Base-by-base conservation (phyloP, 2,797 vertebrate genomes). In the Channa striata region DNA sequence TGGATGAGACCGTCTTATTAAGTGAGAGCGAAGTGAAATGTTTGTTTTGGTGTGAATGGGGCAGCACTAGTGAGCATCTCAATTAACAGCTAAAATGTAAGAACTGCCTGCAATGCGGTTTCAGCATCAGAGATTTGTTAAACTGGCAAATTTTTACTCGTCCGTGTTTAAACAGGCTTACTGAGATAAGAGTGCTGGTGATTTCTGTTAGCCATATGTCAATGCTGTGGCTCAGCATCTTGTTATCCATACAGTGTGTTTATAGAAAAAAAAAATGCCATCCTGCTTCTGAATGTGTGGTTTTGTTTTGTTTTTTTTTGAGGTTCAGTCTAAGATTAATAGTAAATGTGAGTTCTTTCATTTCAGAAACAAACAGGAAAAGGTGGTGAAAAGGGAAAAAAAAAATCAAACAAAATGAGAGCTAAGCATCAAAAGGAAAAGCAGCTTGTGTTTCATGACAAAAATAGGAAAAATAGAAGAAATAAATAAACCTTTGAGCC, bases 401-500 rank as follows among this genome's bases (percentile, higher is more conserved):
- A 62, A 21, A 53, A 16, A 33, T 34, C n/a, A n/a, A 60, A 59
- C 52, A 17, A 61, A 58, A 33, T 44, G 10, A 62, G 46, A 66
- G 69, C 37, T 65, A 59, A 51, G 19, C 4, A 53, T 42, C 6
- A 50, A 30, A 54, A 56, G 25, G 51, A 42, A 54, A 77, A 47
- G 6, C 30, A 23, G 49, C 16, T 16, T 36, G 14, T 14, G 8
- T 51, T 52, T 52, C 4, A 51, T 23, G 46, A 30, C 23, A 58
- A 34, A 63, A 48, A 66, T 47, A 47, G 68, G 63, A 43, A 33
- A 77, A 33, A 77, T 58, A 53, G 3, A 57, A 37, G 33, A 43
- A 61, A 71, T 36, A 50, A 53, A 58, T 36, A 37, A 49, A 72
- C 6, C 53, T 21, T 70, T 36, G 43, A 33, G 34, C 42, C 56